Conservation (phyloP, 2,113 vertebrate species). For the Peromyscus californicus region DNA sequence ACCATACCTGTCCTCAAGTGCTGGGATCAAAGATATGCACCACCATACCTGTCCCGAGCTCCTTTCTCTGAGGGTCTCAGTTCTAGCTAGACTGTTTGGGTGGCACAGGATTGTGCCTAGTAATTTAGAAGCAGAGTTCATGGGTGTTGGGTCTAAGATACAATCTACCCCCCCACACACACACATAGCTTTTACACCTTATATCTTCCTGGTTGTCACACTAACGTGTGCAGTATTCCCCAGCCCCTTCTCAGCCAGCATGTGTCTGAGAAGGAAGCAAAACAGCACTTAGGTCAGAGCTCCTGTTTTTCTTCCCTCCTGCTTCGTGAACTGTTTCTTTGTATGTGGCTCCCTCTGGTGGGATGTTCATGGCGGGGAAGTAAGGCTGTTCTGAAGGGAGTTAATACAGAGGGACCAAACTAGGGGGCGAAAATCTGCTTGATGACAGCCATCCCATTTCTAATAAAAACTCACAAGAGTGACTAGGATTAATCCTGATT, state of each 20-base stretch:
- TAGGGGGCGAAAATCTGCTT: background rate
- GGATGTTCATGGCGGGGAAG: background rate
- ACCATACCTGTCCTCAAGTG: background rate
- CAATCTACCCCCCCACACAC: background rate
- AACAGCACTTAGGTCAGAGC: background rate
- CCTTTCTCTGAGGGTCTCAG: background rate
- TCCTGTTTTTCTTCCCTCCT: background rate
- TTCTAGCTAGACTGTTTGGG: background rate
- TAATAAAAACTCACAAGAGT: background rate
- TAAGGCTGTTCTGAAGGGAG: background rate
- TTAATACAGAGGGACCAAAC: background rate
- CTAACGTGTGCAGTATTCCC: background rate
- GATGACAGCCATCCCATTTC: background rate
- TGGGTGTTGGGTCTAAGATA: background rate
- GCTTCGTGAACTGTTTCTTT: slow-evolving; percentile 31
- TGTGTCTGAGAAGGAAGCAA: background rate
- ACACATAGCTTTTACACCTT: background rate
- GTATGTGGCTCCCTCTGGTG: slow-evolving; percentile 55
- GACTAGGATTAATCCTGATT: background rate
- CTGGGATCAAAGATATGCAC: background rate
- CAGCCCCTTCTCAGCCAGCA: background rate
- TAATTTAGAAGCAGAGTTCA: background rate
- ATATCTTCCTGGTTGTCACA: background rate
- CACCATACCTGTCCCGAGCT: background rate
- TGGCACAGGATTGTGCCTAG: background rate